Percentiles rank a stretch among this genome's conserved stretches.
Conservation (phyloP, 2,113 vertebrate genomes). For the Channa maculata region DNA sequence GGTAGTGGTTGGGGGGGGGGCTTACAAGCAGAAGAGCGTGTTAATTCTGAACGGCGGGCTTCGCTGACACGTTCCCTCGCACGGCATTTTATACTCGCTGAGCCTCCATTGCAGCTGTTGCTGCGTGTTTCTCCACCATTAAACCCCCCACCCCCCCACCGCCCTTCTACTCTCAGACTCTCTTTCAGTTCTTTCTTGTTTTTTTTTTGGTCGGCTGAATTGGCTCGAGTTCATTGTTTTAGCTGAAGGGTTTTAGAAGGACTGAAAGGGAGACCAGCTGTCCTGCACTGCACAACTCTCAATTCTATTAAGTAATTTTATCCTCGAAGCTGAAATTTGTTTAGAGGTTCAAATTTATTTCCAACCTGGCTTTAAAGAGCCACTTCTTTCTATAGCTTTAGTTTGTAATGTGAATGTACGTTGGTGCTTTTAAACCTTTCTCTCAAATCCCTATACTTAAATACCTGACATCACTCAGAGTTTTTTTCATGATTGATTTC, state of each 20-base stretch:
- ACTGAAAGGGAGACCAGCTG: conserved; percentile 66
- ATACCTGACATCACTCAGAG: too few relatives aligned
- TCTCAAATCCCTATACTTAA: too few relatives aligned
- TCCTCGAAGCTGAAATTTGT: neutral
- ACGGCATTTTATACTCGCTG: conserved; percentile 64
- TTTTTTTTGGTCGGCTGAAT: conserved; percentile 35
- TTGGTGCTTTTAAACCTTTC: too few relatives aligned
- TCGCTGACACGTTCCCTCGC: conserved; percentile 75
- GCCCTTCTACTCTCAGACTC: neutral
- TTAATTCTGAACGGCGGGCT: conserved; percentile 80
- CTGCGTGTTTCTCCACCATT: conserved; percentile 48
- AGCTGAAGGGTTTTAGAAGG: conserved; percentile 41
- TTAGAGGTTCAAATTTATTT: too few relatives aligned
- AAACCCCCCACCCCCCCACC: neutral
- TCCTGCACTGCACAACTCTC: conserved; percentile 15
- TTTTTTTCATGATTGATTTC: too few relatives aligned
- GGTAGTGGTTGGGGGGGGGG: conserved; percentile 33
- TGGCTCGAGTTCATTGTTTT: conserved; percentile 68
- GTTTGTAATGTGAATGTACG: too few relatives aligned
- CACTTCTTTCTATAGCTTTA: too few relatives aligned
- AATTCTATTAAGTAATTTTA: neutral
- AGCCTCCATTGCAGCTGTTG: conserved; percentile 80
- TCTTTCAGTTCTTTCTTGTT: conserved; percentile 17
- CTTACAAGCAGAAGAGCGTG: conserved; percentile 70
- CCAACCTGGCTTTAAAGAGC: too few relatives aligned